Evolutionary conservation across 1,140 invertebrate species (phyloP).

Genomic region (Caenorhabditis brenneri): DNA sequence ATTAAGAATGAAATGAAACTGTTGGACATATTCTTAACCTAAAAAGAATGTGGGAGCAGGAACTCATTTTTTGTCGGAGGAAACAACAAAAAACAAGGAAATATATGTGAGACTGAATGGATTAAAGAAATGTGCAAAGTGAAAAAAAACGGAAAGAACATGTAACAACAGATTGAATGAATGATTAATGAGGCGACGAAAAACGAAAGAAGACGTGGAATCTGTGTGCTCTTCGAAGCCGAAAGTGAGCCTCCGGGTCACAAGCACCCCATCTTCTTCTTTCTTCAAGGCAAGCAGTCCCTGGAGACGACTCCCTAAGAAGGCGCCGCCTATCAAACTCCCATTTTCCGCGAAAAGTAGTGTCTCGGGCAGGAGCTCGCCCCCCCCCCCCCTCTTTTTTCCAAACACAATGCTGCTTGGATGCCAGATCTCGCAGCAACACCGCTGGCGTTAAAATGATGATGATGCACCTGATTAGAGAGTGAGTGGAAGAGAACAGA

Average conservation of each 20-base stretch:
- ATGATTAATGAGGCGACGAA: slow-evolving; percentile 32
- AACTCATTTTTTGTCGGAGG: neutral
- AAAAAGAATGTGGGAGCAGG: too few species aligned
- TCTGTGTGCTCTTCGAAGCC: slow-evolving; percentile 9
- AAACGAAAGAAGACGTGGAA: slow-evolving; percentile 21
- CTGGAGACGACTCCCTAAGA: slow-evolving; percentile 32
- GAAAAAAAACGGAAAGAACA: neutral
- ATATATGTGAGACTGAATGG: neutral
- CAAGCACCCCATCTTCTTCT: neutral
- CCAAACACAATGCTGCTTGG: neutral
- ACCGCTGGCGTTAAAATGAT: slow-evolving; percentile 24
- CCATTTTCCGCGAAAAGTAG: slow-evolving; percentile 38
- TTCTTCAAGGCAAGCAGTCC: neutral
- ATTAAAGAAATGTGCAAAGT: neutral
- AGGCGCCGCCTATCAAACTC: slow-evolving; percentile 40
- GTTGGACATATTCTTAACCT: too few species aligned
- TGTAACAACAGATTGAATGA: neutral
- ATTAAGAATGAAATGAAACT: too few species aligned
- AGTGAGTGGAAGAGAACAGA: neutral
- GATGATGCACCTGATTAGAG: slow-evolving; percentile 34
- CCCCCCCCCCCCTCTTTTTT: neutral
- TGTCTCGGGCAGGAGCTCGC: neutral
- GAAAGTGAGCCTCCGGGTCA: slow-evolving; percentile 27
- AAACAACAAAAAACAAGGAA: neutral
- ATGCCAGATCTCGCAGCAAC: neutral